Conservation (phyloP, 2,113 vertebrate genomes). For the Sus scrofa region T2T-Sscrofa CM000825.6:49551501-49552000, state of each 20-base stretch:
- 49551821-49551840: neutral
- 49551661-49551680: too few species aligned
- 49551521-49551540: too few species aligned
- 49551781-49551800: neutral
- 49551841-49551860: accelerated
- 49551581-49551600: too few species aligned
- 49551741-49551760: neutral
- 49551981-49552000: neutral
- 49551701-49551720: too few species aligned
- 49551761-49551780: too few species aligned
- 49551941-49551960: neutral
- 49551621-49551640: too few species aligned
- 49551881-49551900: accelerated
- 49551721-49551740: neutral
- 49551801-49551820: neutral
- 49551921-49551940: neutral
- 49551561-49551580: too few species aligned
- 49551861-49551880: accelerated
- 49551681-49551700: too few species aligned
- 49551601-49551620: too few species aligned
- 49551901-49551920: neutral
- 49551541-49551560: too few species aligned
- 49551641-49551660: too few species aligned
- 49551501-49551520: too few species aligned
- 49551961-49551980: neutral